These are phyloP conservation scores for Dermolepida albohirtum DNA, from an alignment of 2,888 invertebrate species.

Conservation along the genomic window DNA sequence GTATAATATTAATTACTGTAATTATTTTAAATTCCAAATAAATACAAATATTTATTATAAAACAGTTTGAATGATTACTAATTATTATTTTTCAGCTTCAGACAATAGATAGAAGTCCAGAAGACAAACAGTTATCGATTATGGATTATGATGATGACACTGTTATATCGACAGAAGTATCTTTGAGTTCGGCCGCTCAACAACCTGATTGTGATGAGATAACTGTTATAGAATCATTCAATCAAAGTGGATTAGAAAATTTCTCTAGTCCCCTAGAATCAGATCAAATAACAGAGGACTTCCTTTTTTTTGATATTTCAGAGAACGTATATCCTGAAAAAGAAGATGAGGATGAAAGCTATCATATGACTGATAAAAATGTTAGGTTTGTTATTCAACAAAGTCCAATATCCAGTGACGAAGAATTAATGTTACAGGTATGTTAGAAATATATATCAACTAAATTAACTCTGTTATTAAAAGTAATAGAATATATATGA, in stretches of 20 bases:
- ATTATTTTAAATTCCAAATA: too few relatives aligned
- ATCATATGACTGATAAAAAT: slow-evolving; percentile 55
- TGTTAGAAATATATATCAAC: background rate
- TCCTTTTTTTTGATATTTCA: slow-evolving; percentile 73
- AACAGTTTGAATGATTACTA: background rate
- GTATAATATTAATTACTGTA: too few relatives aligned
- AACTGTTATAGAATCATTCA: slow-evolving; percentile 69
- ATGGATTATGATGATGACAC: slow-evolving; percentile 72
- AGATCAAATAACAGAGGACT: slow-evolving; percentile 71
- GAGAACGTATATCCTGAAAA: slow-evolving; percentile 70
- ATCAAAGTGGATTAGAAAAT: slow-evolving; percentile 69
- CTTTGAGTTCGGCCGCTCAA: slow-evolving; percentile 70
- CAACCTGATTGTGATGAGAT: slow-evolving; percentile 71
- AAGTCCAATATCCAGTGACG: slow-evolving; percentile 64
- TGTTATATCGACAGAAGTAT: slow-evolving; percentile 70
- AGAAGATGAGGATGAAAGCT: slow-evolving; percentile 59
- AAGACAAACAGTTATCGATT: slow-evolving; percentile 44
- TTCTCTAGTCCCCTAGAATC: slow-evolving; percentile 73
- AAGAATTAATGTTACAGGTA: slow-evolving; percentile 55
- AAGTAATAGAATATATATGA: too few relatives aligned
- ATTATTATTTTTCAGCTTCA: slow-evolving; percentile 12
- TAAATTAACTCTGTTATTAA: too few relatives aligned
- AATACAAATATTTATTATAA: too few relatives aligned
- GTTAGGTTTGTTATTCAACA: slow-evolving; percentile 60
- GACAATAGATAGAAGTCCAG: slow-evolving; percentile 54